These are phyloP conservation scores for Xanthia togata DNA, from an alignment of 2,888 invertebrate genomes.

Conservation along the genomic window DNA sequence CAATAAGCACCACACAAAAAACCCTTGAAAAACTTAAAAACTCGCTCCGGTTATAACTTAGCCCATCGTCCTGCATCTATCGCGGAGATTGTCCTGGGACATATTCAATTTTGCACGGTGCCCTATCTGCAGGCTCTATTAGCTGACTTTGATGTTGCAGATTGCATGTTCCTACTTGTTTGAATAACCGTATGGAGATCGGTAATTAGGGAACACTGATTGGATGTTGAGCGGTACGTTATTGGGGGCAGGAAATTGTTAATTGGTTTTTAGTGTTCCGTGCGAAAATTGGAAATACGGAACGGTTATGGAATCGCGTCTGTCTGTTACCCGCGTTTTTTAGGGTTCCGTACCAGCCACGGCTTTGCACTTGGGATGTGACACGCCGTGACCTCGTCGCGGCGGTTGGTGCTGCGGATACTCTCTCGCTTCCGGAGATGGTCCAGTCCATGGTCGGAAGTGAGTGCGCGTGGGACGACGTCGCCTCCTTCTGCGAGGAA, in stretches of 20 bases:
- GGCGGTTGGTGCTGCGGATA: no score
- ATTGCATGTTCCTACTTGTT: slow-evolving; percentile 71
- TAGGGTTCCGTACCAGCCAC: no score
- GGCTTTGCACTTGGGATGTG: no score
- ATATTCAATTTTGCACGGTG: slow-evolving; percentile 88
- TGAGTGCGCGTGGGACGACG: no score
- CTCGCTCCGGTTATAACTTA: slow-evolving; percentile 45
- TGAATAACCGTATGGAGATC: slow-evolving; percentile 62
- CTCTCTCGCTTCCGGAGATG: no score
- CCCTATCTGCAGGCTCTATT: slow-evolving; percentile 86
- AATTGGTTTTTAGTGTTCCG: slow-evolving; percentile 36
- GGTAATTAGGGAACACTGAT: slow-evolving; percentile 54
- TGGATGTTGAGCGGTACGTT: slow-evolving; percentile 37
- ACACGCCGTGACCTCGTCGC: no score
- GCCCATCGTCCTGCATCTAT: slow-evolving; percentile 76
- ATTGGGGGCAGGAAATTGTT: slow-evolving; percentile 31
- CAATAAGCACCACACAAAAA: background rate
- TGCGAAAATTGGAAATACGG: slow-evolving; percentile 10
- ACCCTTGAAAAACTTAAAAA: background rate
- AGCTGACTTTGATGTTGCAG: slow-evolving; percentile 73
- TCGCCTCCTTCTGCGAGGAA: no score
- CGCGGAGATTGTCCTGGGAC: slow-evolving; percentile 87
- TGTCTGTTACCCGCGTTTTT: background rate
- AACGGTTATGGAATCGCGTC: slow-evolving; percentile 8
- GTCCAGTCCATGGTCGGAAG: no score